These are phyloP conservation scores for Marmota monax DNA, from an alignment of 2,113 vertebrate genomes.

Conservation along the genomic window DNA sequence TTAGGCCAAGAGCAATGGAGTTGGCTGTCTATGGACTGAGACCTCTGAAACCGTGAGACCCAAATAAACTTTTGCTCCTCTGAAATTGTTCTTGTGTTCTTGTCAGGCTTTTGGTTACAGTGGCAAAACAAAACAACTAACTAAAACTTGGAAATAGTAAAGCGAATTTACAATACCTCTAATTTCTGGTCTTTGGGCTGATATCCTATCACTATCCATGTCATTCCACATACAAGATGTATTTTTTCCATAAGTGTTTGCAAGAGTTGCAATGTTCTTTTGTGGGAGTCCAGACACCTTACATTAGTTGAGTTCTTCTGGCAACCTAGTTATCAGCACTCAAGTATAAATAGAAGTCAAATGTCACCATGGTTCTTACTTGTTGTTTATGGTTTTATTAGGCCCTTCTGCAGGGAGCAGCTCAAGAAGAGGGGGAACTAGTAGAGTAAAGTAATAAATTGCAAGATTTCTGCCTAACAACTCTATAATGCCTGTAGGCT, in stretches of 20 bases:
- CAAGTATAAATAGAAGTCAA: conserved; percentile 21
- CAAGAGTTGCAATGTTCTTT: background rate
- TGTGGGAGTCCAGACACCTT: background rate
- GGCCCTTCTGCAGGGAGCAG: background rate
- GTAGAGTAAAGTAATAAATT: background rate
- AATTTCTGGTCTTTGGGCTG: background rate
- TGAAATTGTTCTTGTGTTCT: no score
- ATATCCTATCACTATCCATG: background rate
- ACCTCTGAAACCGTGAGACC: no score
- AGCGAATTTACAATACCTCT: background rate
- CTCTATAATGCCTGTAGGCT: background rate
- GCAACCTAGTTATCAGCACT: background rate
- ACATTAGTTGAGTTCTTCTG: background rate
- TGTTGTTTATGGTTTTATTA: background rate
- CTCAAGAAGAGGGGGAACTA: background rate
- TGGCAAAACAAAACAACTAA: no score
- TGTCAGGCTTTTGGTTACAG: no score
- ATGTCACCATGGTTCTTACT: background rate
- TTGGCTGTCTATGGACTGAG: no score
- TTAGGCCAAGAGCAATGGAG: no score
- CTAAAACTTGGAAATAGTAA: background rate
- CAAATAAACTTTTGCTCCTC: no score
- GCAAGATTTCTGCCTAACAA: background rate
- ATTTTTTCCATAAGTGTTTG: background rate
- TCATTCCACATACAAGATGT: background rate